Evolutionary conservation across 2,888 invertebrate genomes (phyloP), one percentile per base, ranked within the genome.

Genomic region (Dasypolia templi): DNA sequence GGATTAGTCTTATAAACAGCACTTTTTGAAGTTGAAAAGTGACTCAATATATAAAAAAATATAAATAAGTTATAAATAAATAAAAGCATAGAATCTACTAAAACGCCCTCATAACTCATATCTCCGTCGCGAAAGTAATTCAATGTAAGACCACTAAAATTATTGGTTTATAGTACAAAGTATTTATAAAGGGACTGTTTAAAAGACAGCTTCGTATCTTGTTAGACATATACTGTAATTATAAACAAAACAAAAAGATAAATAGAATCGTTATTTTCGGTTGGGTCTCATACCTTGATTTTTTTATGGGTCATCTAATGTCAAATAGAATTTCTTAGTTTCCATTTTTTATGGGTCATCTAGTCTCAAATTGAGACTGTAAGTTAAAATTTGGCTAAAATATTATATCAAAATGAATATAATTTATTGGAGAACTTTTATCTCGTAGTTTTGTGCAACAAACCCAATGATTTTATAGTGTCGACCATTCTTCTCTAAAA

Each of bases 281-380:
- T 7, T 49, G 39, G 11, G 9, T 44, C 9, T 44, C 46, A 9
- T 39, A n/a, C n/a, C n/a, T n/a, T n/a, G n/a, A n/a, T n/a, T n/a
- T 39, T 39, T 39, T 39, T 5, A 39, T 1, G 3, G 39, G 9
- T 9, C 14, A 39, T 51, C 0, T 51, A 42, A 72, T 80, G 46
- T 75, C 68, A 69, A 68, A 75, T 29, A 29, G 64, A 79, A n/a
- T n/a, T n/a, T n/a, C n/a, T n/a, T n/a, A n/a, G n/a, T n/a, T n/a
- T n/a, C n/a, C n/a, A n/a, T n/a, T 39, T 39, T 39, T 39, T 5
- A 39, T 1, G 3, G 39, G 9, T 9, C 14, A 39, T 51, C 0
- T 51, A 42, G 64, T 80, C 53, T 75, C 68, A 69, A 68, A 75
- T 29, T 35, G 64, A 79, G 74, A 74, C 77, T 79, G n/a, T 73